Evolutionary conservation across 2,797 vertebrate genomes (phyloP).

Genomic region (Eutrigla gurnardus): DNA sequence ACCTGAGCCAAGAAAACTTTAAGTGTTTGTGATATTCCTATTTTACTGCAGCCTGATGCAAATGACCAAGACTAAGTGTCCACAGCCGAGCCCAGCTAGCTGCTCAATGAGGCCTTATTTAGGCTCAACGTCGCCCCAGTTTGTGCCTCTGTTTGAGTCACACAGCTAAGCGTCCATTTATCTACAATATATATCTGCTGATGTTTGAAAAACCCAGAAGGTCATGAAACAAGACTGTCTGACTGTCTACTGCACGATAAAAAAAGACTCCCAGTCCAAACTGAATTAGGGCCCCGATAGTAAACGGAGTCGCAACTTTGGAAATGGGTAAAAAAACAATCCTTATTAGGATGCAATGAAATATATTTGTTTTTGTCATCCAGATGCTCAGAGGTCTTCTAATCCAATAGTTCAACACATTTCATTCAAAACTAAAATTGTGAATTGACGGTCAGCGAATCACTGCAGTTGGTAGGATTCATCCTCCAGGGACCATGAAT

Average conservation of each 20-base stretch:
- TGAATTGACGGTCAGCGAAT: neutral
- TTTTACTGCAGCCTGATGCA: slow-evolving; percentile 57
- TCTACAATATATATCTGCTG: neutral
- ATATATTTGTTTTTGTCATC: neutral
- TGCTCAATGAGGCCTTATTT: slow-evolving; percentile 11
- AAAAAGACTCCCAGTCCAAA: neutral
- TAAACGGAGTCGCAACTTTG: neutral
- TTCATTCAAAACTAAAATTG: neutral
- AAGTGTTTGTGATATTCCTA: slow-evolving; percentile 66
- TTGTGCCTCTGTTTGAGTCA: slow-evolving; percentile 1
- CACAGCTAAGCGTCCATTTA: slow-evolving; percentile 3
- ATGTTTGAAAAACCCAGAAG: neutral
- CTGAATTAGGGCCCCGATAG: neutral
- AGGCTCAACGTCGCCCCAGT: no score
- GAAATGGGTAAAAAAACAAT: neutral
- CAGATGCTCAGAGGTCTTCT: neutral
- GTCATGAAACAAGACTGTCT: neutral
- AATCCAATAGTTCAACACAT: neutral
- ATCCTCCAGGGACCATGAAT: neutral
- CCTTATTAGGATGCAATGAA: neutral
- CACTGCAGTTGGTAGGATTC: neutral
- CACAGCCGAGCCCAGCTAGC: slow-evolving; percentile 4
- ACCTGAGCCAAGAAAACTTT: slow-evolving; percentile 74
- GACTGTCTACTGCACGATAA: neutral
- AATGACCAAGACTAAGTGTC: slow-evolving; percentile 40